Evolutionary conservation across 1,140 invertebrate genomes (phyloP).

Genomic region (Teleogryllus occipitalis): DNA sequence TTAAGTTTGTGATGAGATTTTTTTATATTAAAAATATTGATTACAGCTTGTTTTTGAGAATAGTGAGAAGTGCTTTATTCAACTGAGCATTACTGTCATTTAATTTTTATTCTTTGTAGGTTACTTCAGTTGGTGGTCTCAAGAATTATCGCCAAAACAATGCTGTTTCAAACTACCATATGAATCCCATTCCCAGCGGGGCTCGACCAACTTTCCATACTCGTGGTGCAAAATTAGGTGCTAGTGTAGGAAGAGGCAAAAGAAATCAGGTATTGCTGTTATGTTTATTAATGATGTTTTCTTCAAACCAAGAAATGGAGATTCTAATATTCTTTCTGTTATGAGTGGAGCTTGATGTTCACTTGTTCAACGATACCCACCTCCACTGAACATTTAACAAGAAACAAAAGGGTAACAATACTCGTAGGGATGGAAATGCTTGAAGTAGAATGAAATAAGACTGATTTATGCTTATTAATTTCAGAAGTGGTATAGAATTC

Average conservation of each 20-base stretch:
- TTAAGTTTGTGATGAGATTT: background rate
- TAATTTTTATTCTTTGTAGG: background rate
- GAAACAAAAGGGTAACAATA: no score
- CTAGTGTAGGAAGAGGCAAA: slow-evolving; percentile 14
- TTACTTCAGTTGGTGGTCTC: slow-evolving; percentile 19
- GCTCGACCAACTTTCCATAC: slow-evolving; percentile 17
- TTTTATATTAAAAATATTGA: background rate
- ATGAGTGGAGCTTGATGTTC: no score
- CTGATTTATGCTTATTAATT: no score
- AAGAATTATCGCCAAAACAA: slow-evolving; percentile 16
- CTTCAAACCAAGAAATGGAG: no score
- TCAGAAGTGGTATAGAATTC: no score
- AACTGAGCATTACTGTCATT: background rate
- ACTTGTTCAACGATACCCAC: no score
- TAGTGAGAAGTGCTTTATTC: background rate
- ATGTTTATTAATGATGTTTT: no score
- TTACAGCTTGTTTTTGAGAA: background rate
- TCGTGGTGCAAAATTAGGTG: background rate
- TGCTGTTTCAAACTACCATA: background rate
- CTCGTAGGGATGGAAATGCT: no score
- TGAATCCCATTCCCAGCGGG: background rate
- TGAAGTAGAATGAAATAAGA: no score
- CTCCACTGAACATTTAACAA: no score
- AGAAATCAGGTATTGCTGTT: slow-evolving; percentile 14
- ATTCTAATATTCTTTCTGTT: no score